phyloP scores from a whole-genome alignment of 2,797 vertebrate species.

The Pipistrellus pygmaeus region DNA sequence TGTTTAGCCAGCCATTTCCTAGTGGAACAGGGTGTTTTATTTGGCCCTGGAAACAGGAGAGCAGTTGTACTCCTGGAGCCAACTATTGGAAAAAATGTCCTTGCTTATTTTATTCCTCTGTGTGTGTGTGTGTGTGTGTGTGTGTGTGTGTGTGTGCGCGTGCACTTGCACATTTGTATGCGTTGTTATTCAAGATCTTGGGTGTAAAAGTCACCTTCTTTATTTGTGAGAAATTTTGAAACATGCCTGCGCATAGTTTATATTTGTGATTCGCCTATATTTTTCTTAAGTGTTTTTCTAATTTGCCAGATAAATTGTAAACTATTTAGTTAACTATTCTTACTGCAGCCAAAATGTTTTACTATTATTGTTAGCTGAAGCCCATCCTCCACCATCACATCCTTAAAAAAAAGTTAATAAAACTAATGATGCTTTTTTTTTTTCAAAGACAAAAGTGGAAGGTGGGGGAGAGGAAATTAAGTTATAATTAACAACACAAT shows the following conservation, averaged over 20 bases:
- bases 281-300: neutral
- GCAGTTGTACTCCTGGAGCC: constrained; percentile 92
- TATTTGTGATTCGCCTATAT: neutral
- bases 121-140: constrained; percentile 22
- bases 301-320: neutral
- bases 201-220: constrained; percentile 76
- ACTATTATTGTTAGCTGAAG: neutral
- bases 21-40: constrained; percentile 94
- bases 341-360: neutral
- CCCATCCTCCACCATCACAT: neutral
- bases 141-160: constrained; percentile 65
- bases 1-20: constrained; percentile 96
- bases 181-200: constrained; percentile 84
- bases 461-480: neutral
- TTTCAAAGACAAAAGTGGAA: constrained; percentile 42
- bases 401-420: neutral
- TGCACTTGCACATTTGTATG: constrained; percentile 51
- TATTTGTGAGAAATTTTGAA: constrained; percentile 79
- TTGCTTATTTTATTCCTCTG: constrained; percentile 92
- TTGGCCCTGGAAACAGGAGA: constrained; percentile 94
- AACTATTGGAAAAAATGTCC: constrained; percentile 89
- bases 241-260: neutral
- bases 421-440: neutral
- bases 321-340: neutral
- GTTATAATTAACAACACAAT: neutral